A percentile compares a stretch with the other conserved stretches of the same genome.
These are phyloP conservation scores for Pseudochirops corinnae DNA, from an alignment of 2,797 vertebrate genomes.

Conservation along the genomic window DNA sequence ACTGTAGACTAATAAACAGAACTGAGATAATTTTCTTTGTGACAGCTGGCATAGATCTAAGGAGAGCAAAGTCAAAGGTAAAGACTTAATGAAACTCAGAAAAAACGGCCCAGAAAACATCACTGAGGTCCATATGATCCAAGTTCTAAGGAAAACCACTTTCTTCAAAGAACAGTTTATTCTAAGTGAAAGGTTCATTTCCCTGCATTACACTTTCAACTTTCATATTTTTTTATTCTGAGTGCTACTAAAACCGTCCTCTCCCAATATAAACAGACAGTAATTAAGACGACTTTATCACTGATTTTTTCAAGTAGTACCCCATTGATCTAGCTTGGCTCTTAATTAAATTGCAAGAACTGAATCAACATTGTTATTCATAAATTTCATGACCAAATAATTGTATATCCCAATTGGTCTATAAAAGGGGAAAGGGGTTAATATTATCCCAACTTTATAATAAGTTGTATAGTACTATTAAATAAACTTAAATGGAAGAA, in stretches of 20 bases:
- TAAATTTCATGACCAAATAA: neutral
- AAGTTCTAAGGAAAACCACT: neutral
- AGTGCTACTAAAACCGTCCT: neutral
- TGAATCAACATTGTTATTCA: neutral
- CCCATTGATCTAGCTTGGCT: neutral
- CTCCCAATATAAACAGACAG: neutral
- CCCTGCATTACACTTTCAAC: neutral
- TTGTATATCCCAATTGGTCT: neutral
- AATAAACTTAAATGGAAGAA: neutral
- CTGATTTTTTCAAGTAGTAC: neutral
- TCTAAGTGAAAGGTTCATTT: neutral
- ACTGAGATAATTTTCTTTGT: neutral
- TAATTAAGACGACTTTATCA: slow-evolving; percentile 18
- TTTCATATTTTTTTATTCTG: neutral
- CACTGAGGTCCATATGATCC: neutral
- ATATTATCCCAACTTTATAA: neutral
- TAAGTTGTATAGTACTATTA: neutral
- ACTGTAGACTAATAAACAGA: neutral
- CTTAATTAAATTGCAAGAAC: slow-evolving; percentile 10
- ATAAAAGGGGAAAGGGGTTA: neutral
- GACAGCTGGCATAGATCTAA: neutral
- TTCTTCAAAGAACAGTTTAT: neutral
- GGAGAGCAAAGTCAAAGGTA: neutral
- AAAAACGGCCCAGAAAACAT: neutral
- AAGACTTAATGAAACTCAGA: neutral